Conservation (phyloP, 1,140 invertebrate genomes). For the Drosophila yakuba region DNA sequence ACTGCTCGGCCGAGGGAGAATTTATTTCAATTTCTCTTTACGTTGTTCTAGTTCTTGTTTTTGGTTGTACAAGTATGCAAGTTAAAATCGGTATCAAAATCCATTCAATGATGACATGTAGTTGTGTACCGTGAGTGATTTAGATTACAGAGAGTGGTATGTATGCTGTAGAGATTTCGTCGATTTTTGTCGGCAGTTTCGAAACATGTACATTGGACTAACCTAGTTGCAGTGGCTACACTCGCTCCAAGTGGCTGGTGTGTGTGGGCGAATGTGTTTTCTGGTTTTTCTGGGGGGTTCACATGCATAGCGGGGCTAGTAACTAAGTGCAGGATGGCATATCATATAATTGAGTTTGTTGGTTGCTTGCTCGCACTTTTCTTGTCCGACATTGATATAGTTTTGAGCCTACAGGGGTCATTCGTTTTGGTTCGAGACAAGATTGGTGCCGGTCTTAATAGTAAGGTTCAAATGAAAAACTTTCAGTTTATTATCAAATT, state of each 20-base stretch:
- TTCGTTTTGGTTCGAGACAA: conserved; percentile 37
- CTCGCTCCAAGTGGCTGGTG: conserved; percentile 17
- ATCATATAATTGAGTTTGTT: conserved; percentile 34
- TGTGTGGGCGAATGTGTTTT: conserved; percentile 16
- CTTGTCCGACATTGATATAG: conserved; percentile 50
- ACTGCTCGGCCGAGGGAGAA: conserved; percentile 26
- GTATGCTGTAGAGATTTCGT: conserved; percentile 37
- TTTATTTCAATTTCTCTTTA: conserved; percentile 18
- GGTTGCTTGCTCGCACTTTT: conserved; percentile 10
- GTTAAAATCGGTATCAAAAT: conserved; percentile 76
- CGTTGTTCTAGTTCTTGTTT: conserved; percentile 12
- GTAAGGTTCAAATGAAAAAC: conserved; percentile 70
- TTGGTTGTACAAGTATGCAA: conserved; percentile 28
- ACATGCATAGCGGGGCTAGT: conserved; percentile 71
- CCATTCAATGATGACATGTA: conserved; percentile 42
- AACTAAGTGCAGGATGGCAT: conserved; percentile 65
- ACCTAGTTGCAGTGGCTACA: conserved; percentile 40
- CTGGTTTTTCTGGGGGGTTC: conserved; percentile 19
- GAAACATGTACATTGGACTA: conserved; percentile 25
- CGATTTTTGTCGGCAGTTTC: conserved; percentile 49
- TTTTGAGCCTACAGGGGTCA: conserved; percentile 52
- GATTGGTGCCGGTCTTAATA: conserved; percentile 50
- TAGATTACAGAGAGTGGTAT: conserved; percentile 26
- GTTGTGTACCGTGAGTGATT: conserved; percentile 26
- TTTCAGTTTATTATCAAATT: conserved; percentile 74